Evolutionary conservation across 2,888 invertebrate species (phyloP), one percentile per base, ranked within the genome.

Genomic region (Microdon myrmicae): DNA sequence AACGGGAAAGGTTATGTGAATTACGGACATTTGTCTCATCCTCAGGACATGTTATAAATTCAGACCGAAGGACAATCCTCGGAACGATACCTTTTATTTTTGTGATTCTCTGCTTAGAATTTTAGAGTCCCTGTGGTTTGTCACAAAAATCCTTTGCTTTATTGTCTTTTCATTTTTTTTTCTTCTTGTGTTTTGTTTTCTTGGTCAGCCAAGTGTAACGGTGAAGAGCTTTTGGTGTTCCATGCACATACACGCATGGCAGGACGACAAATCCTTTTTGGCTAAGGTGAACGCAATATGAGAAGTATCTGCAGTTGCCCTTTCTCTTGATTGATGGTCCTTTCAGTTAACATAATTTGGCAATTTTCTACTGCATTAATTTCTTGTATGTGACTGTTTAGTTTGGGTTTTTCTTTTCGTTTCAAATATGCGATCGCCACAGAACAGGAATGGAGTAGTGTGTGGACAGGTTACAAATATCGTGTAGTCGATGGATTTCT

Each of bases 351-450:
- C 47, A 58, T 47, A 64, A 64, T 64, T 64, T 64, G 58, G 51
- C 58, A 64, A 64, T 64, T 64, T 64, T 64, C 64, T 58, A 56
- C 51, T 56, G 43, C 56, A 64, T 64, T 64, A 56, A 56, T 22
- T 45, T 37, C 20, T 35, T 51, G 61, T 49, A 51, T 61, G 61
- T 61, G 61, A 61, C 49, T 35, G 48, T 44, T 54, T 10, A 37
- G 47, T 41, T 53, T 41, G 39, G n/a, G n/a, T n/a, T n/a, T n/a
- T n/a, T n/a, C n/a, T n/a, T n/a, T n/a, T n/a, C n/a, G n/a, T n/a
- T n/a, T n/a, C n/a, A n/a, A n/a, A n/a, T n/a, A n/a, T n/a, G n/a
- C n/a, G n/a, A n/a, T n/a, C n/a, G n/a, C n/a, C n/a, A n/a, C n/a
- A n/a, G n/a, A n/a, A n/a, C n/a, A n/a, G n/a, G n/a, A n/a, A n/a